A percentile compares a stretch with the other conserved stretches of the same genome.
These are phyloP conservation scores for Oenanthe melanoleuca DNA, from an alignment of 2,113 vertebrate genomes.

Conservation along the genomic window DNA sequence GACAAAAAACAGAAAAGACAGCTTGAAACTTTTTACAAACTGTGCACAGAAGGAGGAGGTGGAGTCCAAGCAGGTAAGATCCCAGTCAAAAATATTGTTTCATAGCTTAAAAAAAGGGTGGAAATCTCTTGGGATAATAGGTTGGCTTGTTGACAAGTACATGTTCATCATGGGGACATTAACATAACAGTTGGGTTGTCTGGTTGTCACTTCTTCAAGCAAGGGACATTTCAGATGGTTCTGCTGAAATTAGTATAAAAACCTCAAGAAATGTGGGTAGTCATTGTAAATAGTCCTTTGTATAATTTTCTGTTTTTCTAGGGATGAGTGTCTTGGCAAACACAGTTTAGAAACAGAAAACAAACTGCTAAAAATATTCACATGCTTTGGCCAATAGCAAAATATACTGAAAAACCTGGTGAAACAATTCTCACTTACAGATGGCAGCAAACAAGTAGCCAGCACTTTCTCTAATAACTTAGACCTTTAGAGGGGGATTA, in stretches of 20 bases:
- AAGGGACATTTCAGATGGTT: background rate
- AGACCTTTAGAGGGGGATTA: background rate
- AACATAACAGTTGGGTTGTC: background rate
- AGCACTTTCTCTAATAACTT: background rate
- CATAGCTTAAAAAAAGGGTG: background rate
- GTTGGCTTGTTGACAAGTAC: background rate
- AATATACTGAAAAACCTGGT: background rate
- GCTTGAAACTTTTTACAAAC: background rate
- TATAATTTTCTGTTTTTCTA: background rate
- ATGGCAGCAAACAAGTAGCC: background rate
- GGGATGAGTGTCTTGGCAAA: background rate
- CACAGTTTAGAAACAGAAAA: background rate
- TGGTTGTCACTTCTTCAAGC: background rate
- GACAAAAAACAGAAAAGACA: background rate
- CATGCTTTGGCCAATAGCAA: background rate
- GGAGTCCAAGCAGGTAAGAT: background rate
- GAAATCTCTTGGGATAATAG: background rate
- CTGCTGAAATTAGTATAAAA: background rate
- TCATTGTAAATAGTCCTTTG: background rate
- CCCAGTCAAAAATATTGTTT: background rate
- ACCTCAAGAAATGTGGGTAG: background rate
- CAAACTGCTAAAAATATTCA: background rate
- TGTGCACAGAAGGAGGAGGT: background rate
- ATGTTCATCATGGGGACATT: background rate
- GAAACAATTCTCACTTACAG: background rate